Evolutionary conservation across 2,113 vertebrate genomes (phyloP).

Genomic region (Taurulus bubalis): DNA sequence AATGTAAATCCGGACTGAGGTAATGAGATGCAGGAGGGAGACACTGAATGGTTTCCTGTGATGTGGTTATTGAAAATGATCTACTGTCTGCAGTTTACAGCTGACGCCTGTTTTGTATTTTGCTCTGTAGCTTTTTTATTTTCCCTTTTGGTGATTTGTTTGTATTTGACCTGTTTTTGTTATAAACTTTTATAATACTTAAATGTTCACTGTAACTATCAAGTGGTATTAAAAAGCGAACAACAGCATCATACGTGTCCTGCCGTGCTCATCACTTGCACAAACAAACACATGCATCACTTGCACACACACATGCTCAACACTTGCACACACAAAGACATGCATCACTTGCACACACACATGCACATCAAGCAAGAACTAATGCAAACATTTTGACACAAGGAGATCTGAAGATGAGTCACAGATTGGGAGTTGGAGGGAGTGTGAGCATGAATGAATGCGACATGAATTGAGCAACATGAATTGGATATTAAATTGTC

Average conservation of each 20-base stretch:
- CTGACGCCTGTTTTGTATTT: not conserved
- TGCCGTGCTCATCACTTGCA: not conserved
- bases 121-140: not conserved
- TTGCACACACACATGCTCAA: not conserved
- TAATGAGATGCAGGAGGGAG: not conserved
- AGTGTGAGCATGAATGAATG: conserved; percentile 5
- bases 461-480: not conserved
- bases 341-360: not conserved
- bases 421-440: conserved; percentile 7
- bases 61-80: not conserved
- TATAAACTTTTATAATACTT: not conserved
- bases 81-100: not conserved
- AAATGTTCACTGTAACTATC: not conserved
- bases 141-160: too few relatives aligned
- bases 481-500: not conserved
- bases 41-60: not conserved
- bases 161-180: not conserved
- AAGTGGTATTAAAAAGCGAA: not conserved
- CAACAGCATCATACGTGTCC: not conserved
- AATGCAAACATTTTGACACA: not conserved
- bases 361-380: not conserved
- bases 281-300: not conserved
- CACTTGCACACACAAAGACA: not conserved
- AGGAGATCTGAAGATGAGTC: conserved; percentile 21
- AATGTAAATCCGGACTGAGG: not conserved